Conservation (phyloP, 2,113 vertebrate genomes). For the Struthidea cinerea region DNA sequence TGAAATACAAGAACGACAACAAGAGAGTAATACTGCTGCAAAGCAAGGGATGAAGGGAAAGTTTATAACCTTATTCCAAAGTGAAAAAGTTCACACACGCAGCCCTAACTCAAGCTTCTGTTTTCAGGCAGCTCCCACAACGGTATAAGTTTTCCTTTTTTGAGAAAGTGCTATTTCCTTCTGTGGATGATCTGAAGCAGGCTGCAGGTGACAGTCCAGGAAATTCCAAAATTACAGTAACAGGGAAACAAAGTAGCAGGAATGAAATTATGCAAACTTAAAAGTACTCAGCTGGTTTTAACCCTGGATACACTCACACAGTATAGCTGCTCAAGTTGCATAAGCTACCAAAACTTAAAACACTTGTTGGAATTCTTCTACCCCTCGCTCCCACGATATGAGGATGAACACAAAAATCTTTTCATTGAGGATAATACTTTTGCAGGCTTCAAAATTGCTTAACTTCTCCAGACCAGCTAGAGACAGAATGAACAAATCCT, state of each 20-base stretch:
- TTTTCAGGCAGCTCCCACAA: background rate
- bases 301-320: background rate
- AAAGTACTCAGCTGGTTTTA: background rate
- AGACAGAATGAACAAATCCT: background rate
- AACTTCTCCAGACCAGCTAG: background rate
- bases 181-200: background rate
- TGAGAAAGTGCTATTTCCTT: background rate
- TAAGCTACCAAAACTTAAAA: background rate
- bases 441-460: background rate
- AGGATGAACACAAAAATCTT: background rate
- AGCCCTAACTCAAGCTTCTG: background rate
- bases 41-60: background rate
- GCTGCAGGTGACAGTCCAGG: background rate
- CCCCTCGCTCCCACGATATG: accelerated
- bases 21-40: background rate
- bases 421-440: background rate
- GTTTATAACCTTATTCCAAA: background rate
- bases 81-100: accelerated
- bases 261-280: background rate
- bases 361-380: background rate
- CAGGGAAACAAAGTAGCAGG: background rate
- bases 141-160: background rate
- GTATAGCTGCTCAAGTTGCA: background rate
- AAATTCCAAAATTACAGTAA: background rate
- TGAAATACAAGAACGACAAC: background rate